Base-by-base conservation (phyloP, 2,113 vertebrate species). In the Uropsilus gracilis region DNA sequence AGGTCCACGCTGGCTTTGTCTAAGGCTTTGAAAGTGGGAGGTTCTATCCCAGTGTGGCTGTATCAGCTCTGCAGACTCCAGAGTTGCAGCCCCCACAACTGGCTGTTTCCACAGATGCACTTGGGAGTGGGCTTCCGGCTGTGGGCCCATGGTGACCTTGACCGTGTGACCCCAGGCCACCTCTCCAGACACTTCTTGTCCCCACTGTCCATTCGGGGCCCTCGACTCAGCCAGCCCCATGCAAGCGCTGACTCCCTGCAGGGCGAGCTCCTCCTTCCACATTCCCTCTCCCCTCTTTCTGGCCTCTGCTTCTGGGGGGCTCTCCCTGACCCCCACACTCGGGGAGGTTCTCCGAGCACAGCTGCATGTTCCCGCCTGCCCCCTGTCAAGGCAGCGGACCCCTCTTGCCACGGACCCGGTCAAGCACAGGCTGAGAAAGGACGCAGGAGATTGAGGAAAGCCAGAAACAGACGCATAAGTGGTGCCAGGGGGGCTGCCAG, bases 1-100 rank as follows among this genome's bases (percentile, higher is more conserved):
- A 39, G 32, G 28, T 28, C 20, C 4, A 42, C 28, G 75, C 28
- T 71, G 57, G 69, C 82, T 48, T 69, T n/a, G n/a, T n/a, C 32
- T 18, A 24, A 90, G 30, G 28, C 37, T 64, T 53, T 57, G 81
- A 90, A 14, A 73, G 59, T 22, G 32, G 76, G 68, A 94, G 63
- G 22, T 39, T 63, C 30, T 72, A 53, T 73, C 13, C 20, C 48
- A n/a, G 42, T 7, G 24, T 44, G 55, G 34, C 20, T 39, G 17
- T 73, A n/a, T 53, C 77, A 42, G 53, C 5, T 37, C 75, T 86
- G 12, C 8, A 91, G 28, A 44, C 53, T 61, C 8, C 37, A 46
- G 9, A 69, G 44, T 8, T 5, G 17, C 77, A 53, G 50, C 4
- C 2, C 6, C 34, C 48, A 76, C 11, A 75, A 69, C n/a, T n/a